Evolutionary conservation across 2,797 vertebrate species (phyloP).

Genomic region (Erpetoichthys calabaricus): DNA sequence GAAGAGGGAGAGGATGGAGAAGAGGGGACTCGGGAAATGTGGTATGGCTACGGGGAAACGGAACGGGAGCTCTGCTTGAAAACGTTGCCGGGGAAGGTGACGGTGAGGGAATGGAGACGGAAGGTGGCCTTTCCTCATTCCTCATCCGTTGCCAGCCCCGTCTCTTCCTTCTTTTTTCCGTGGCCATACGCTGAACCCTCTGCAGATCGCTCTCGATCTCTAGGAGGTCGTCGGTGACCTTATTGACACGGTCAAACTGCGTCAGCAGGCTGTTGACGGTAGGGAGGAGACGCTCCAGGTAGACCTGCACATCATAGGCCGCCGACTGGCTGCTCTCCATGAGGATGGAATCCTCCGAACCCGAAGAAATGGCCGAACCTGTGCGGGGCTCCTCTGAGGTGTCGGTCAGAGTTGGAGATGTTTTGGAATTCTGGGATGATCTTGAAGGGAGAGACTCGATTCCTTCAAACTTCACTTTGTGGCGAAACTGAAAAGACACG

Average conservation of each 20-base stretch:
- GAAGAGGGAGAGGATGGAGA: constrained; percentile 13
- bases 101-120: constrained; percentile 10
- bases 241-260: constrained; percentile 48
- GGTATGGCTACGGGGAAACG: constrained; percentile 20
- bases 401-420: constrained; percentile 21
- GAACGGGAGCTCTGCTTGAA: constrained; percentile 3
- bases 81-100: not conserved
- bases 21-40: constrained; percentile 36
- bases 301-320: constrained; percentile 24
- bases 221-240: constrained; percentile 38
- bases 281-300: constrained; percentile 41
- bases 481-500: constrained; percentile 44
- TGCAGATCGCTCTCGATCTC: constrained; percentile 42
- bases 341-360: constrained; percentile 30
- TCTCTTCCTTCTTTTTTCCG: constrained; percentile 11
- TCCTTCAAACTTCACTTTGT: constrained; percentile 62
- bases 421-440: constrained; percentile 36
- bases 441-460: constrained; percentile 44
- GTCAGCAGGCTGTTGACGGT: constrained; percentile 35
- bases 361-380: constrained; percentile 28
- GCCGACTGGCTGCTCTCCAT: constrained; percentile 15
- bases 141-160: constrained; percentile 29
- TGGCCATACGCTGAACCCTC: constrained; percentile 29
- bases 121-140: constrained; percentile 10
- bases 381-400: constrained; percentile 16